Conservation (phyloP, 1,140 invertebrate species). For the Ladona fulva region DNA sequence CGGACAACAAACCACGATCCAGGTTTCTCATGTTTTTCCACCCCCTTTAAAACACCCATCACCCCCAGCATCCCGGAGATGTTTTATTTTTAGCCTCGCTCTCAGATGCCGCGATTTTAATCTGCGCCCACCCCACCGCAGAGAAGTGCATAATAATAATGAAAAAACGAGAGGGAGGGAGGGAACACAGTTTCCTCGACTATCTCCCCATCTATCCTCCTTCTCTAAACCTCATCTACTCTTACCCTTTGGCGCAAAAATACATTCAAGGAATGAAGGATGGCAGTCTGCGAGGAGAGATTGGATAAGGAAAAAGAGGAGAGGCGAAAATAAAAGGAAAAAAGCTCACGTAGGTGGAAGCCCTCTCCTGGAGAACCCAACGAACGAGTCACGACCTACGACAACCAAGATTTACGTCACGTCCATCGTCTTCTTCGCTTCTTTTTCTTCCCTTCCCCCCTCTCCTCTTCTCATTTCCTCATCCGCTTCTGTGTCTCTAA, state of each 20-base stretch:
- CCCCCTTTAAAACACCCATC: too few species aligned
- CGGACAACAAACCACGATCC: too few species aligned
- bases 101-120: background rate
- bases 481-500: background rate
- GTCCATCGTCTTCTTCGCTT: background rate
- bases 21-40: too few species aligned
- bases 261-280: background rate
- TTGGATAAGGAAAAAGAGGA: background rate
- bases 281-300: background rate
- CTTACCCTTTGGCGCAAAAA: background rate
- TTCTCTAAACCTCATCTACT: background rate
- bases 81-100: background rate
- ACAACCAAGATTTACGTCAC: conserved; percentile 5
- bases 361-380: background rate
- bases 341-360: background rate
- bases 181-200: background rate
- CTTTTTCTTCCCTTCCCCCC: background rate
- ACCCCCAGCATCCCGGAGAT: too few species aligned
- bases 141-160: background rate
- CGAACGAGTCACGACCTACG: background rate
- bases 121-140: background rate
- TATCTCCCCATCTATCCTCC: background rate
- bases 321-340: background rate
- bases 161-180: background rate
- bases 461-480: background rate